Evolutionary conservation across 2,113 vertebrate species (phyloP).

Genomic region (Leucosticte australis): DNA sequence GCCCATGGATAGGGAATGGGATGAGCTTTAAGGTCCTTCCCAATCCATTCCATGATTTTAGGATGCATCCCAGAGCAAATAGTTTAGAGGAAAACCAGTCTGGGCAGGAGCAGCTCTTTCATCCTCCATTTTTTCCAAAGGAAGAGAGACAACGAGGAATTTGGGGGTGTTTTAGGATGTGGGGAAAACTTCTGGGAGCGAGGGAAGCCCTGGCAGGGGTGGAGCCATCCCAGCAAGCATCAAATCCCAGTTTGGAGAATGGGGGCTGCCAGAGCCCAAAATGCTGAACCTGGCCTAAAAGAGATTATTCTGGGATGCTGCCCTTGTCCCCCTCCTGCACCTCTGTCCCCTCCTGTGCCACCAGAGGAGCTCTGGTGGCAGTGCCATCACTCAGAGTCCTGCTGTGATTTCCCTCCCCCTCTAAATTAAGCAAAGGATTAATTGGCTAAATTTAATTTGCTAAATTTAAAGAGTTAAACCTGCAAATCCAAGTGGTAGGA

Average conservation of each 20-base stretch:
- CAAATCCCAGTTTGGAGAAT: neutral
- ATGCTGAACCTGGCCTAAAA: neutral
- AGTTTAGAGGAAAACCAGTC: neutral
- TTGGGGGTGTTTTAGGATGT: neutral
- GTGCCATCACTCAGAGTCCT: neutral
- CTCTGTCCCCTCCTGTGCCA: neutral
- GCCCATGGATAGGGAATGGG: too few relatives aligned
- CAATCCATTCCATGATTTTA: neutral
- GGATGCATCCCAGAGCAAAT: neutral
- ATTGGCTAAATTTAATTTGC: neutral
- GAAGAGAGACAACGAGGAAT: fast-evolving
- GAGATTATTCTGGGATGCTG: neutral
- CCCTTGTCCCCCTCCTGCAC: neutral
- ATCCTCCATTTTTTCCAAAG: fast-evolving
- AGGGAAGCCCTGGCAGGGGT: neutral
- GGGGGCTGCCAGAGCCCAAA: neutral
- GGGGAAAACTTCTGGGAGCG: fast-evolving
- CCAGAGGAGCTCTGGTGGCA: neutral
- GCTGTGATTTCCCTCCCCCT: neutral
- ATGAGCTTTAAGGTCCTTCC: neutral
- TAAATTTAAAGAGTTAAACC: neutral
- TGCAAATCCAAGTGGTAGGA: neutral
- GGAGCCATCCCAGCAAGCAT: neutral
- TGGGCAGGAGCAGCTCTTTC: neutral
- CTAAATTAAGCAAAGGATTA: conserved; percentile 8